These are phyloP conservation scores for Platycheirus rosarum DNA, from an alignment of 2,888 invertebrate genomes.

Conservation along the genomic window DNA sequence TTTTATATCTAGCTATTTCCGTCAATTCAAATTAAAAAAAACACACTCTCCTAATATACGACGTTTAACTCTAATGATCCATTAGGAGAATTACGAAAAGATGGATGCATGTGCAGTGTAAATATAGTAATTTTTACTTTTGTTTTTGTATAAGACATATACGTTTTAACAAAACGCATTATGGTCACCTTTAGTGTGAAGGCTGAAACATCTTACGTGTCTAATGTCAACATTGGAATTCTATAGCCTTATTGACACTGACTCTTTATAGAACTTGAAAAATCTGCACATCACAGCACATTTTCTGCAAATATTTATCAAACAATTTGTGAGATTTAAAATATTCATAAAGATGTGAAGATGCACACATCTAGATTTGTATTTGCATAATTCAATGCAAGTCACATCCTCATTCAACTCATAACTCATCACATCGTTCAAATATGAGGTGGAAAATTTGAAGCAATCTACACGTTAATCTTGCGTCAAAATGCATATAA, in stretches of 20 bases:
- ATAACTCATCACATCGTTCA: not conserved
- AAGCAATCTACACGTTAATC: slow-evolving; percentile 26
- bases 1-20: not conserved
- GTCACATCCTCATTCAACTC: slow-evolving; percentile 3
- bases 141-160: not conserved
- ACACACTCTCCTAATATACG: slow-evolving; percentile 4
- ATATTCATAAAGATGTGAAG: not conserved
- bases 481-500: not conserved
- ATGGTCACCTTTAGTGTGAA: not conserved
- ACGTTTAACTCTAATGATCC: slow-evolving; percentile 10
- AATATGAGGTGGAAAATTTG: slow-evolving; percentile 5
- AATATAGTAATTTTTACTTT: slow-evolving; percentile 8
- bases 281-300: slow-evolving; percentile 39
- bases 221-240: slow-evolving; percentile 10
- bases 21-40: no score
- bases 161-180: slow-evolving; percentile 7
- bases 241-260: slow-evolving; percentile 11
- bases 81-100: slow-evolving; percentile 5
- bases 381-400: not conserved
- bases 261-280: slow-evolving; percentile 45
- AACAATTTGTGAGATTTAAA: slow-evolving; percentile 34
- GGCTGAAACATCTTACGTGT: slow-evolving; percentile 26
- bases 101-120: slow-evolving; percentile 19
- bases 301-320: slow-evolving; percentile 58
- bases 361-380: slow-evolving; percentile 2